Evolutionary conservation across 2,113 vertebrate species (phyloP), one percentile per base, ranked within the genome.

Genomic region (Promerops cafer): DNA sequence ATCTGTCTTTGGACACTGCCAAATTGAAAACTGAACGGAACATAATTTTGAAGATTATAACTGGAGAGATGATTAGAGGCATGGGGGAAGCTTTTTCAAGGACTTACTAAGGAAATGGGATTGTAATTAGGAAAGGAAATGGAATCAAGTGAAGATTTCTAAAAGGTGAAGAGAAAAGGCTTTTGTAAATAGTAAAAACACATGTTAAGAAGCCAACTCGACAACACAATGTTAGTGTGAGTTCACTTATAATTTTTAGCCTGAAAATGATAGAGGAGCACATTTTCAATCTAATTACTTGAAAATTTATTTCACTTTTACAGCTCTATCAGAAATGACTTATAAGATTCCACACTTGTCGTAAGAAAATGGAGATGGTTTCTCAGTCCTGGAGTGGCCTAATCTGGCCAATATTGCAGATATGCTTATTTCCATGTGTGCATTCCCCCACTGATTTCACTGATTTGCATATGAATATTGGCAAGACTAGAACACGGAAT

Each of bases 41-140:
- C 94, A 93, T 97, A 97, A 87, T 98, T 98, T 97, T 97, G 88
- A 96, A 98, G 96, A 97, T 98, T 97, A 95, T 78, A 95, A 95
- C 97, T 90, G 94, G 92, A 96, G 97, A 97, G 97, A 97, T 97
- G 97, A 98, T 98, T 98, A 97, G 97, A 96, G 95, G 96, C 97
- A 97, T 61, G 72, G 94, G 90, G 96, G 92, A 96, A 96, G 97
- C 94, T 97, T 97, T 96, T 97, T 97, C 95, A 97, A 97, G 96
- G 97, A 93, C 93, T 97, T 96, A 93, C 94, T 93, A 97, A 97
- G 97, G 96, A 98, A 98, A 98, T 97, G 83, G 93, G 83, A 79
- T 90, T 97, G 89, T 97, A 97, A 98, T 98, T 98, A 98, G 97
- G 96, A 97, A 94, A 93, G 94, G 97, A 97, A 98, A 96, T 97